These are phyloP conservation scores for Colistium nudipinnis DNA, from an alignment of 2,113 vertebrate genomes.

Conservation along the genomic window DNA sequence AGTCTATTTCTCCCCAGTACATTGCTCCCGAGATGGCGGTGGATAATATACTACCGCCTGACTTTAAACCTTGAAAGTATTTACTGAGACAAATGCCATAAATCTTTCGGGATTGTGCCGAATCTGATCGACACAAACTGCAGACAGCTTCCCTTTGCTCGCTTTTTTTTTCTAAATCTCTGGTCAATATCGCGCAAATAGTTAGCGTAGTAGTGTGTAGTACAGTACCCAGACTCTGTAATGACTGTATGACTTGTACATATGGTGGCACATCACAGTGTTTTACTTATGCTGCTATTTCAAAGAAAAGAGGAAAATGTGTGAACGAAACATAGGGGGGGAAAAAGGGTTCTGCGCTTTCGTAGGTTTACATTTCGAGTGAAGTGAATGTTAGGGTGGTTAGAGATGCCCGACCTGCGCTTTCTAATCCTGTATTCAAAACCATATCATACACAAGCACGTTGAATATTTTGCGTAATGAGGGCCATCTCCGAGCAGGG, in stretches of 20 bases:
- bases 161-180: neutral
- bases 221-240: no score
- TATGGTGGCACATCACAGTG: no score
- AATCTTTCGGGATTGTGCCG: neutral
- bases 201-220: no score
- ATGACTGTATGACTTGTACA: no score
- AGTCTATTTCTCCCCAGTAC: neutral
- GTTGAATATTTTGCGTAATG: slow-evolving; percentile 49
- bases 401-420: slow-evolving; percentile 2
- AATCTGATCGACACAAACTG: neutral
- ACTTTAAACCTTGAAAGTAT: neutral
- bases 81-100: neutral
- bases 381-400: slow-evolving; percentile 6
- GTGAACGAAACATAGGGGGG: no score
- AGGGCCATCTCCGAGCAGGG: slow-evolving; percentile 40
- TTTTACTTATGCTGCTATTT: no score
- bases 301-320: no score
- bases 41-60: neutral
- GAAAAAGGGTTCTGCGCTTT: no score
- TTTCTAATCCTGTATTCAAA: slow-evolving; percentile 29
- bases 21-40: neutral
- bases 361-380: neutral
- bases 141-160: neutral
- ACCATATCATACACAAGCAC: slow-evolving; percentile 23
- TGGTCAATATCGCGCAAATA: neutral